Conservation (phyloP, 2,113 vertebrate species). For the Corapipo altera region DNA sequence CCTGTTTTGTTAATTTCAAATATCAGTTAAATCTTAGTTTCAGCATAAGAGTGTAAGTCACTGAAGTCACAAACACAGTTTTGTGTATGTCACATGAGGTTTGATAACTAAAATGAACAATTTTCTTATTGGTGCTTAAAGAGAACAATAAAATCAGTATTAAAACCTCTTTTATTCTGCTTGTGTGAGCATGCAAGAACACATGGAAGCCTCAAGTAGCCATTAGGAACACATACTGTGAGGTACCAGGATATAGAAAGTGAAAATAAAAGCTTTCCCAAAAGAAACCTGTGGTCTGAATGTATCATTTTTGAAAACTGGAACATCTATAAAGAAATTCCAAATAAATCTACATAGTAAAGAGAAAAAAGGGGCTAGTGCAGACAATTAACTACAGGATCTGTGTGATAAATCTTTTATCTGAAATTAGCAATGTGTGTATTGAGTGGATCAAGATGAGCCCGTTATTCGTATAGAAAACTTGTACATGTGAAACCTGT, state of each 20-base stretch:
- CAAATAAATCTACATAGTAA: constrained; percentile 36
- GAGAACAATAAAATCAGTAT: not conserved
- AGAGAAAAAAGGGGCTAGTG: not conserved
- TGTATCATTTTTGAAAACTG: constrained; percentile 8
- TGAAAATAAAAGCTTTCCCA: constrained; percentile 6
- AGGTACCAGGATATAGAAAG: not conserved
- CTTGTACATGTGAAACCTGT: constrained; percentile 67
- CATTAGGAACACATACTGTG: not conserved
- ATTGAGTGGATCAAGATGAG: constrained; percentile 65
- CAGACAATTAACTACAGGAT: not conserved
- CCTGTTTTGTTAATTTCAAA: not conserved
- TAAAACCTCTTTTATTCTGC: constrained; percentile 28
- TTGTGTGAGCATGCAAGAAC: not conserved
- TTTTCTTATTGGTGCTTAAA: constrained; percentile 37
- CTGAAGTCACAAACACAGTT: not conserved
- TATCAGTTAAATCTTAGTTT: not conserved
- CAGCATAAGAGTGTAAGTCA: not conserved
- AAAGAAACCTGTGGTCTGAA: not conserved
- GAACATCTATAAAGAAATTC: constrained; percentile 49
- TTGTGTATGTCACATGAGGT: not conserved
- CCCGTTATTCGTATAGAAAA: constrained; percentile 34
- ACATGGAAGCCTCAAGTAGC: not conserved
- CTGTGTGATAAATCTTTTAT: constrained; percentile 42
- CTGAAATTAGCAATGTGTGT: constrained; percentile 35
- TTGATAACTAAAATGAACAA: not conserved